Conservation (phyloP, 1,140 invertebrate species). For the Pomacea maculata region DNA sequence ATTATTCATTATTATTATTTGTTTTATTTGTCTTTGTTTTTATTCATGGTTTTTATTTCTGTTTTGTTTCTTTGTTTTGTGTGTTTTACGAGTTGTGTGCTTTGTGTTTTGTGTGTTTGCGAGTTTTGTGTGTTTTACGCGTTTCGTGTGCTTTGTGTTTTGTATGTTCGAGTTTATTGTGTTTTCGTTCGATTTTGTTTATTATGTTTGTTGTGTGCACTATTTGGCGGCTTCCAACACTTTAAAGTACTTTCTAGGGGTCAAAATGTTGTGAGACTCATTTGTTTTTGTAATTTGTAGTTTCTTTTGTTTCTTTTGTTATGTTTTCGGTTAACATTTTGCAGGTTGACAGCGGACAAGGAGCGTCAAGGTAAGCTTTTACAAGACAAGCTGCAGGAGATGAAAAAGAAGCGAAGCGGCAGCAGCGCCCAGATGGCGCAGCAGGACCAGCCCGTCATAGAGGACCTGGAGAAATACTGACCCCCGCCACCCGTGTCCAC, state of each 20-base stretch:
- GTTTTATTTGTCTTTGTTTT: not conserved
- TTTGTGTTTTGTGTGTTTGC: not conserved
- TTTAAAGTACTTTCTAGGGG: not conserved
- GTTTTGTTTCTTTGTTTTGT: no score
- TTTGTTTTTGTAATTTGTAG: not conserved
- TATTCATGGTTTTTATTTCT: no score
- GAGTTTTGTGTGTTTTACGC: no score
- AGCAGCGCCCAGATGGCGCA: not conserved
- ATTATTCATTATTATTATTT: no score
- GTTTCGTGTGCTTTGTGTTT: no score
- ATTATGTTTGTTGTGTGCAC: no score
- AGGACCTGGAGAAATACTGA: conserved; percentile 19
- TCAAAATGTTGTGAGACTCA: not conserved
- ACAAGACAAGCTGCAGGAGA: conserved; percentile 30
- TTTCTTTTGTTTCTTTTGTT: not conserved
- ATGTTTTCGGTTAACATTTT: not conserved
- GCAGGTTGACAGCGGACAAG: conserved; percentile 30
- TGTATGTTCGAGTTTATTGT: no score
- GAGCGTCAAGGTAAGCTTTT: conserved; percentile 26
- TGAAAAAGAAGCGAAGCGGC: conserved; percentile 20
- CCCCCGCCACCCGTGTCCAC: no score
- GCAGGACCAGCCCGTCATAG: conserved; percentile 11
- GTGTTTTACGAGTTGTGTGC: no score
- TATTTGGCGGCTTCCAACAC: not conserved
- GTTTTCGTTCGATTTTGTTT: no score